A percentile compares a stretch with the other conserved stretches of the same genome.
phyloP scores from a whole-genome alignment of 2,797 vertebrate species.

The Poecilia velifera region DNA sequence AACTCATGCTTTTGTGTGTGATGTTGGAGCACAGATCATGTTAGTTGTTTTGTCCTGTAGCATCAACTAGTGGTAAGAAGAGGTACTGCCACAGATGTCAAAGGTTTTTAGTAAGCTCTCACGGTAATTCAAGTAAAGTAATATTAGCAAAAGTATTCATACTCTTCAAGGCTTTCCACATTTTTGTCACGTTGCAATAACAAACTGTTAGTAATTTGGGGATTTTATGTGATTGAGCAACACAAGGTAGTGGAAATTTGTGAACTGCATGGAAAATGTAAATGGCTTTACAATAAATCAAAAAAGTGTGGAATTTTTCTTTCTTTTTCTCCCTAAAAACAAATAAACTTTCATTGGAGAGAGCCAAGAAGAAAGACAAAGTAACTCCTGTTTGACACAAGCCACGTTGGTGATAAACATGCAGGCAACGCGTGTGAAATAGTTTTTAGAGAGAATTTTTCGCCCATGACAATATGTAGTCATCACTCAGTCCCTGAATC shows the following conservation, averaged over 20 bases:
- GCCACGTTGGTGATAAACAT: not conserved
- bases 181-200: not conserved
- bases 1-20: not conserved
- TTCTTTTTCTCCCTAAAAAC: not conserved
- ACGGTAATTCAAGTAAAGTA: not conserved
- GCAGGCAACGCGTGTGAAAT: not conserved
- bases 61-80: conserved; percentile 46
- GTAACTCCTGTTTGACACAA: not conserved
- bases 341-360: not conserved
- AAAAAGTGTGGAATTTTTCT: not conserved
- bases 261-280: not conserved
- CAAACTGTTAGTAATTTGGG: not conserved
- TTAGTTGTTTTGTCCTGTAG: conserved; percentile 27
- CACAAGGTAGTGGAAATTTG: not conserved
- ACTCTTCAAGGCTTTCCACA: not conserved
- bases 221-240: not conserved
- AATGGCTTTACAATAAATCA: not conserved
- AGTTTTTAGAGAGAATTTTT: not conserved
- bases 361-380: not conserved
- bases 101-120: not conserved
- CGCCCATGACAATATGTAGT: not conserved
- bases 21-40: not conserved
- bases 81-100: conserved; percentile 2
- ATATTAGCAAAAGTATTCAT: not conserved
- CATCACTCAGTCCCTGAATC: not conserved